Base-by-base conservation (phyloP, 2,797 vertebrate species). In the Phataginus tricuspis region DNA sequence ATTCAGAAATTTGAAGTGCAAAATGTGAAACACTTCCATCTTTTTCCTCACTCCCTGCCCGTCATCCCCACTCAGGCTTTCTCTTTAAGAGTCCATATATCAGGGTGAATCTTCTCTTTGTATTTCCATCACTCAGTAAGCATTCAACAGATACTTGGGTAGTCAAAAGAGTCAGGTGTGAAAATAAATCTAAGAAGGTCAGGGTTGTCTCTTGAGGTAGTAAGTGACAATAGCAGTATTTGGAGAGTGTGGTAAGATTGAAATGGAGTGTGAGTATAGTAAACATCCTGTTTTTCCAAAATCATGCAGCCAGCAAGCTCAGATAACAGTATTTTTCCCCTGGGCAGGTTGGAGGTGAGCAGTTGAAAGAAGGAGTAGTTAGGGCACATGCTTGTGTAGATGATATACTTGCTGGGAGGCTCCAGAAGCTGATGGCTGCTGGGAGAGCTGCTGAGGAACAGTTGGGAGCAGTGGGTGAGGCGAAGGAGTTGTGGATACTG, bases 131-230 rank as follows among this genome's bases (percentile, higher is more conserved):
- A 69, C 64, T 79, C 42, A n/a, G 34, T 88, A 80, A 96, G 72
- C 53, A 57, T 68, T 72, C 34, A 80, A 13, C 23, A 77, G 34
- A 34, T 64, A 63, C 7, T 77, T 87, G 77, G 34, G 51, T 89
- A 86, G 45, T 82, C 53, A 45, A 27, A 68, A 61, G 77, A 80
- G 39, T 75, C 61, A 86, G 68, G 13, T 82, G 37, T 69, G 69
- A 91, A 93, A 93, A 74, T 55, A 90, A 96, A 91, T 69, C 10
- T n/a, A 57, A 59, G 64, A 87, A 90, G 37, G 63, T 94, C 25
- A 37, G 37, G 85, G 37, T 79, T n/a, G 49, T 27, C 45, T 45
- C 15, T 75, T 34, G 68, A 69, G 42, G 13, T 89, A 74, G 37
- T 84, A 57, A 88, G 53, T 71, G 75, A 37, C 34, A 53, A 11